phyloP scores from a whole-genome alignment of 2,113 vertebrate genomes.

The Strix aluco region DNA sequence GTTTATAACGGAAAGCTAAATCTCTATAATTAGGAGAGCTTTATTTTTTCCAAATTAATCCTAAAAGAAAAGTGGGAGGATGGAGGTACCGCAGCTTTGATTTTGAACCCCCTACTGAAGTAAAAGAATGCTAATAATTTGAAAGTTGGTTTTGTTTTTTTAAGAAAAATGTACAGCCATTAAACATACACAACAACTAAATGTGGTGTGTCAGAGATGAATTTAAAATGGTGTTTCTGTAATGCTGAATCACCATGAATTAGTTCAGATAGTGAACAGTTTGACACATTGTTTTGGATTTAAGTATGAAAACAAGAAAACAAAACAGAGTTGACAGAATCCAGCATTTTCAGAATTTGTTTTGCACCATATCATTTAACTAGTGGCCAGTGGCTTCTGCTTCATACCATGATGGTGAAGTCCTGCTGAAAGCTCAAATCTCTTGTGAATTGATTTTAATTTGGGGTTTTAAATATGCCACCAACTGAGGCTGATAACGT shows the following conservation, averaged over 20 bases:
- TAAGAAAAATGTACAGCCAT: conserved; percentile 3
- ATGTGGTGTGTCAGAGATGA: conserved; percentile 14
- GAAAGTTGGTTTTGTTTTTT: background rate
- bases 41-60: conserved; percentile 33
- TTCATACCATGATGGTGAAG: background rate
- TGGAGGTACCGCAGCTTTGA: background rate
- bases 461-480: background rate
- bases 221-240: conserved; percentile 39
- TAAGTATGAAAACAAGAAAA: conserved; percentile 17
- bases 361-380: background rate
- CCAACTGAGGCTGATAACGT: background rate
- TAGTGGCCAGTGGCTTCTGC: background rate
- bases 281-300: background rate
- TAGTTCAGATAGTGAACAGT: background rate
- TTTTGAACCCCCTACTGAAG: background rate
- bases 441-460: background rate
- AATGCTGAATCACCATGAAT: background rate
- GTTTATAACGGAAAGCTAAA: conserved; percentile 46
- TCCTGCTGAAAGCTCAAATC: background rate
- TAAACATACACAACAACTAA: background rate
- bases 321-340: conserved; percentile 17
- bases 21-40: conserved; percentile 56
- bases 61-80: conserved; percentile 3
- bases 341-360: conserved; percentile 15
- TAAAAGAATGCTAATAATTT: conserved; percentile 5